Evolutionary conservation across 2,797 vertebrate genomes (phyloP).

Genomic region (Cyprinodon diabolis): DNA sequence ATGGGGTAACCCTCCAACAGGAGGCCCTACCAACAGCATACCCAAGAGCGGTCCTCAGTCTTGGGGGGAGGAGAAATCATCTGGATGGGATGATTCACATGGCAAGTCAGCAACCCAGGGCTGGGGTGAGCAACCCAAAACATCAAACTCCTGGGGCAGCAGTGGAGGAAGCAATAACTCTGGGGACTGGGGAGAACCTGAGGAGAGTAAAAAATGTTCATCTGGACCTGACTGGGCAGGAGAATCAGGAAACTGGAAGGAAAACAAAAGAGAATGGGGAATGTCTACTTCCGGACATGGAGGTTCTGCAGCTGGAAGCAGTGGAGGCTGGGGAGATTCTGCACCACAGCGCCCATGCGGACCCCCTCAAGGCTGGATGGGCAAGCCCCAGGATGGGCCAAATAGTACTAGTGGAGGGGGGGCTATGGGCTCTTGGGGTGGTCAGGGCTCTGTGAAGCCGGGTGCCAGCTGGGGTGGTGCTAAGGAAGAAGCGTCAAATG

Average conservation of each 20-base stretch:
- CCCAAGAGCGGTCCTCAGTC: slow-evolving; percentile 83
- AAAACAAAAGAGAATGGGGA: slow-evolving; percentile 80
- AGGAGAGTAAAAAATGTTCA: slow-evolving; percentile 90
- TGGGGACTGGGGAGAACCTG: slow-evolving; percentile 87
- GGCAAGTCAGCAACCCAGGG: slow-evolving; percentile 86
- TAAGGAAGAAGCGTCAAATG: slow-evolving; percentile 74
- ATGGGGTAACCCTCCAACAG: slow-evolving; percentile 89
- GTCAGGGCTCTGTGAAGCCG: slow-evolving; percentile 80
- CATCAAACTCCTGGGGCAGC: slow-evolving; percentile 87
- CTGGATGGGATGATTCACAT: slow-evolving; percentile 89
- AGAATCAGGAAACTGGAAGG: slow-evolving; percentile 88
- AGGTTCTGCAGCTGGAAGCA: slow-evolving; percentile 72
- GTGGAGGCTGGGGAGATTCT: slow-evolving; percentile 82
- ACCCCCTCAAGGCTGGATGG: slow-evolving; percentile 82
- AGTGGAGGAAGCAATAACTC: slow-evolving; percentile 82
- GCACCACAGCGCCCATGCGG: slow-evolving; percentile 85
- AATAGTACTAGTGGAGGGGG: slow-evolving; percentile 77
- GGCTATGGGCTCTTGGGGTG: slow-evolving; percentile 85
- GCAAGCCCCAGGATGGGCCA: slow-evolving; percentile 88
- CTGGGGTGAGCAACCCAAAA: slow-evolving; percentile 92
- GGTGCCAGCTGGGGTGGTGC: slow-evolving; percentile 71
- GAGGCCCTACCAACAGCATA: slow-evolving; percentile 82
- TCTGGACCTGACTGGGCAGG: slow-evolving; percentile 86
- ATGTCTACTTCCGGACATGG: slow-evolving; percentile 77
- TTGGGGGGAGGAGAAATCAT: slow-evolving; percentile 92